Evolutionary conservation across 2,113 vertebrate species (phyloP).

Genomic region (Misgurnus mizolepis): DNA sequence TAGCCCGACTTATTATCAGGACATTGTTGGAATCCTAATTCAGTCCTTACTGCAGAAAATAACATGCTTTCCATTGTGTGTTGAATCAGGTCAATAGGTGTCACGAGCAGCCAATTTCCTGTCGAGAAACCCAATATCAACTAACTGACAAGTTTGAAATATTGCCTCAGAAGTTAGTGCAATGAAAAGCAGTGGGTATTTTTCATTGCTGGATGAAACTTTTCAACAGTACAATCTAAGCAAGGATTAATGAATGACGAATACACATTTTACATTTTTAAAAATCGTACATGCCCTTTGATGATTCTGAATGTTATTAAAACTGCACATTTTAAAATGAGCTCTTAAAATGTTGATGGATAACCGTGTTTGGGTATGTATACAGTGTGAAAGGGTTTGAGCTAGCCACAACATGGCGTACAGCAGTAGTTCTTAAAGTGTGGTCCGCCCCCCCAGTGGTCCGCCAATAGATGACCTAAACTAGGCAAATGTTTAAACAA

Average conservation of each 20-base stretch:
- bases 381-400: not conserved
- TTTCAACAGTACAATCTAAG: not conserved
- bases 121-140: not conserved
- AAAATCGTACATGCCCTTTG: not conserved
- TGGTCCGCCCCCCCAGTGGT: no score
- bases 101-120: constrained; percentile 9
- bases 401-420: not conserved
- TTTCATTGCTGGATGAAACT: not conserved
- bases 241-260: not conserved
- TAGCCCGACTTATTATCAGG: constrained; percentile 11
- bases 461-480: no score
- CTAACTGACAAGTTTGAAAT: constrained; percentile 19
- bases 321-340: not conserved
- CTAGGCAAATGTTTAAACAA: no score
- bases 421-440: not conserved
- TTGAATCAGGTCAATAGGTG: constrained; percentile 31
- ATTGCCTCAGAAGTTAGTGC: constrained; percentile 8
- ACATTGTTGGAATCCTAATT: constrained; percentile 34
- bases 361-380: not conserved
- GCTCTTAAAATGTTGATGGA: not conserved
- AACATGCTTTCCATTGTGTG: not conserved
- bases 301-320: constrained; percentile 4
- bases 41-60: constrained; percentile 15
- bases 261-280: no score
- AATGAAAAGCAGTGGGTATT: not conserved